A percentile compares a stretch with the other conserved stretches of the same genome.
phyloP scores from a whole-genome alignment of 2,797 vertebrate genomes.

The Anomalospiza imberbis region DNA sequence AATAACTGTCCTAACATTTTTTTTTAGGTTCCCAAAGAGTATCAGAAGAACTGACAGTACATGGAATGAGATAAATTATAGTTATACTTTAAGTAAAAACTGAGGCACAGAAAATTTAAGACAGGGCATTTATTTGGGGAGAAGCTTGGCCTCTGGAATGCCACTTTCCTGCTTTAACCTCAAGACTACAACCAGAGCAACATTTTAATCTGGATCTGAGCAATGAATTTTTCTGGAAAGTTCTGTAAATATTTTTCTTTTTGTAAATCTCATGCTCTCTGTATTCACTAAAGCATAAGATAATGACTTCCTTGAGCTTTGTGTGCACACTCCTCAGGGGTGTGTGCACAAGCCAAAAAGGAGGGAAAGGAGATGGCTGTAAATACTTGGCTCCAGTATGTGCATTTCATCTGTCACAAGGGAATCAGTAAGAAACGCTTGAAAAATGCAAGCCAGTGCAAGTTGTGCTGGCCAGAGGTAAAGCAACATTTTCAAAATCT shows the following conservation, averaged over 20 bases:
- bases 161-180: background rate
- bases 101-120: background rate
- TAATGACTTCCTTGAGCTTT: slow-evolving; percentile 63
- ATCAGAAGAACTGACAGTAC: background rate
- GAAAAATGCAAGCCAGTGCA: slow-evolving; percentile 25
- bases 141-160: background rate
- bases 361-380: slow-evolving; percentile 46
- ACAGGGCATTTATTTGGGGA: background rate
- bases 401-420: slow-evolving; percentile 55
- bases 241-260: slow-evolving; percentile 45
- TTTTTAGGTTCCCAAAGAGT: background rate
- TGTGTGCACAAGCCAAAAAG: slow-evolving; percentile 32
- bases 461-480: slow-evolving; percentile 23
- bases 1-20: background rate
- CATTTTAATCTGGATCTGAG: slow-evolving; percentile 30
- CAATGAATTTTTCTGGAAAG: slow-evolving; percentile 33
- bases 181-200: slow-evolving; percentile 9
- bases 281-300: slow-evolving; percentile 23
- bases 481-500: background rate
- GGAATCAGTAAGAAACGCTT: slow-evolving; percentile 33
- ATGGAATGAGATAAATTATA: background rate
- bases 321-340: slow-evolving; percentile 37
- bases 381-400: slow-evolving; percentile 58
- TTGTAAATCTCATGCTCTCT: slow-evolving; percentile 48
- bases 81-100: background rate